Evolutionary conservation across 2,888 invertebrate genomes (phyloP).

Genomic region (Neria commutata): DNA sequence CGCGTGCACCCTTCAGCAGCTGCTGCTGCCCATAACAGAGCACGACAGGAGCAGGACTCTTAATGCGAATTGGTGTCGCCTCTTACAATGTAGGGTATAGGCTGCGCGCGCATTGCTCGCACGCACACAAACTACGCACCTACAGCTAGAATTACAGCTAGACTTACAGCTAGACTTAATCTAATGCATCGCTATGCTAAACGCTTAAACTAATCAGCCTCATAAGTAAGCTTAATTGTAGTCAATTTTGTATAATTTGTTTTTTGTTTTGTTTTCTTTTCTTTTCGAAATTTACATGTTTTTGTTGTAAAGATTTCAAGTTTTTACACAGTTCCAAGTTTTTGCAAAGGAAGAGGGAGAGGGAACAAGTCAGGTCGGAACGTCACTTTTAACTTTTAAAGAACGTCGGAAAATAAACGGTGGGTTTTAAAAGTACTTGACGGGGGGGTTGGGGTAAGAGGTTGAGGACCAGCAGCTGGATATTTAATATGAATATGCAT

Average conservation of each 20-base stretch:
- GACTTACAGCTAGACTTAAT: background rate
- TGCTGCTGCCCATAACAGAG: slow-evolving; percentile 41
- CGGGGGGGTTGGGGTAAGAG: too few relatives aligned
- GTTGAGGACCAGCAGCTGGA: too few relatives aligned
- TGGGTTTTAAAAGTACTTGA: background rate
- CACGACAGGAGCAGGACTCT: background rate
- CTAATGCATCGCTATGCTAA: background rate
- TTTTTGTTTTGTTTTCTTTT: background rate
- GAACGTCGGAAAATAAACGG: slow-evolving; percentile 2
- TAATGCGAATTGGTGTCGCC: slow-evolving; percentile 40
- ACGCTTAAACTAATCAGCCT: slow-evolving; percentile 40
- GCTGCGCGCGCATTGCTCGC: background rate
- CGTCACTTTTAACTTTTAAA: too few relatives aligned
- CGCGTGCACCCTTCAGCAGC: too few relatives aligned
- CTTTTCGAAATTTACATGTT: background rate
- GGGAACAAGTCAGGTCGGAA: background rate
- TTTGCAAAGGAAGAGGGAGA: background rate
- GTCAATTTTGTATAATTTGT: slow-evolving; percentile 32
- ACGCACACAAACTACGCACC: slow-evolving; percentile 1
- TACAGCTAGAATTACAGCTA: background rate
- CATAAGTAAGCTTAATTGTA: slow-evolving; percentile 43
- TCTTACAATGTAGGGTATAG: slow-evolving; percentile 32
- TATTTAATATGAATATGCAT: too few relatives aligned
- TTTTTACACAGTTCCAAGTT: background rate
- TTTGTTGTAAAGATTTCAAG: background rate